These are phyloP conservation scores for Apodemus speciosus DNA, from an alignment of 2,113 vertebrate species.

Conservation along the genomic window DNA sequence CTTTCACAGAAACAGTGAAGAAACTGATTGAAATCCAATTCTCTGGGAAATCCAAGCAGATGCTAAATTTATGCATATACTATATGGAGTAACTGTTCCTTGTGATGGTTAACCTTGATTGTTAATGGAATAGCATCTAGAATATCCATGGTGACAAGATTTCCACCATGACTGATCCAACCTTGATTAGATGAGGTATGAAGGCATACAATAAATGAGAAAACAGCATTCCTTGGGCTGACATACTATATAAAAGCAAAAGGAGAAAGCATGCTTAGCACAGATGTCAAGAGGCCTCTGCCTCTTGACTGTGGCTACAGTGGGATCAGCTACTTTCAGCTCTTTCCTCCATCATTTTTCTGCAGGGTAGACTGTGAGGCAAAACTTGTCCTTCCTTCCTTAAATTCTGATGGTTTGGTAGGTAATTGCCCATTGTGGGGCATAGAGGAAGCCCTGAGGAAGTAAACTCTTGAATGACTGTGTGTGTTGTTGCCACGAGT, in stretches of 20 bases:
- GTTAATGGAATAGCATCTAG: not conserved
- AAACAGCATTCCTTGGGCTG: not conserved
- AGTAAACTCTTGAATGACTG: not conserved
- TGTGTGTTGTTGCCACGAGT: no score
- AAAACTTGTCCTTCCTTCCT: not conserved
- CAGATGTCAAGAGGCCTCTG: no score
- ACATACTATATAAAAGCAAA: not conserved
- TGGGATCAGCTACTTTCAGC: no score
- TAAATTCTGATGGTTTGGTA: not conserved
- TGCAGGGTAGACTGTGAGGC: not conserved
- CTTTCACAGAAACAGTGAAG: not conserved
- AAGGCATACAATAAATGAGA: no score
- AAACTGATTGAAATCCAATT: not conserved
- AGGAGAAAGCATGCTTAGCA: not conserved
- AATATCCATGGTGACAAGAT: no score
- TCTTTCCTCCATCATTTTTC: not conserved
- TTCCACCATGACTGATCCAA: no score
- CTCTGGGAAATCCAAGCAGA: not conserved
- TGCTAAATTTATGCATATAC: not conserved
- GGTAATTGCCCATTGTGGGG: not conserved
- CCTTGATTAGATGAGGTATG: not conserved
- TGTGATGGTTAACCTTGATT: not conserved
- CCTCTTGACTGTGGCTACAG: accelerated
- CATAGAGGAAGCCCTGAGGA: not conserved
- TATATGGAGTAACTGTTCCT: not conserved